phyloP scores from a whole-genome alignment of 2,888 invertebrate genomes.

The Eupithecia dodoneata region DNA sequence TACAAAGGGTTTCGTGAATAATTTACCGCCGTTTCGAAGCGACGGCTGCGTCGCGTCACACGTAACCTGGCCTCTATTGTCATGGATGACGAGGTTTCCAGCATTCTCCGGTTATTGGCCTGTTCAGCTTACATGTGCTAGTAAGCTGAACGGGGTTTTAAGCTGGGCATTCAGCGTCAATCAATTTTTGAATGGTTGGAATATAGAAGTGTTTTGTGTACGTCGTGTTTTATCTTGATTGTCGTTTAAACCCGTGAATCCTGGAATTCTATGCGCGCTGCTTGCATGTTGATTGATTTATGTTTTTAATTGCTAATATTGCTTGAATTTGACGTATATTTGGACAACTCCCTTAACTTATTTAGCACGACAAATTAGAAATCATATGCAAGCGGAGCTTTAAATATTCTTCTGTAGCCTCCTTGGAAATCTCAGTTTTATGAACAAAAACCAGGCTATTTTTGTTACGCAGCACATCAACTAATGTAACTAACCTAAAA shows the following conservation, averaged over 20 bases:
- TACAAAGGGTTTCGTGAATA: slow-evolving; percentile 49
- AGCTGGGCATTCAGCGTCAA: neutral
- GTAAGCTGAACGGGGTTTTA: neutral
- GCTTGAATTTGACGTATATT: neutral
- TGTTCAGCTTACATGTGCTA: neutral
- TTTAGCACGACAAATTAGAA: neutral
- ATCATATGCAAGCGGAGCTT: neutral
- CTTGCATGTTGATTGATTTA: neutral
- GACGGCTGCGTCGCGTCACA: neutral
- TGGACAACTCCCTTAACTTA: neutral
- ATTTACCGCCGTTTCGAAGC: slow-evolving; percentile 43
- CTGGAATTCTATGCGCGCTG: neutral
- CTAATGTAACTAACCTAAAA: neutral
- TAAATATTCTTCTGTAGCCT: neutral
- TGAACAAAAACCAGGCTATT: neutral
- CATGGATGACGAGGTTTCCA: neutral
- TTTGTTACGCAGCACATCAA: neutral
- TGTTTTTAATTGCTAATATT: neutral
- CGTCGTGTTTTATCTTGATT: neutral
- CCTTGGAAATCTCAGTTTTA: neutral
- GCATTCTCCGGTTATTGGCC: neutral
- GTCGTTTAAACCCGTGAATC: neutral
- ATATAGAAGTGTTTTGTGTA: neutral
- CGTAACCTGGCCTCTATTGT: slow-evolving; percentile 2
- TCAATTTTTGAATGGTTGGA: neutral